Evolutionary conservation across 1,140 invertebrate genomes (phyloP).

Genomic region (Sitodiplosis mosellana): DNA sequence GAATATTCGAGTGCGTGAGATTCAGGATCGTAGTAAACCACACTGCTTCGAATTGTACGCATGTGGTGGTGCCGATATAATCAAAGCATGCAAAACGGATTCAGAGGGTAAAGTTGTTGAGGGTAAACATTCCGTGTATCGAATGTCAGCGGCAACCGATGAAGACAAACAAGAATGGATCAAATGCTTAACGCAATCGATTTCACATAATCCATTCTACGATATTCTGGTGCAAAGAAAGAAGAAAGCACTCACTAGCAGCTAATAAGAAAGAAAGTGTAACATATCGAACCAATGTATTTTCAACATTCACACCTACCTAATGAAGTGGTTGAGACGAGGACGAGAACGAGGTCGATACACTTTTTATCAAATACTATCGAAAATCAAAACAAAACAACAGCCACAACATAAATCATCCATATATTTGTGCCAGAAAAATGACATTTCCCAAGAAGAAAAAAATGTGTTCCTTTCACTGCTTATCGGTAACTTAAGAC

Average conservation of each 20-base stretch:
- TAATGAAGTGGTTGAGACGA: too few relatives aligned
- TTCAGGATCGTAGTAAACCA: constrained; percentile 75
- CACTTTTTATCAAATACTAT: too few relatives aligned
- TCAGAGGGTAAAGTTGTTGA: constrained; percentile 80
- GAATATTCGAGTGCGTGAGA: constrained; percentile 68
- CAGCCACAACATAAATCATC: too few relatives aligned
- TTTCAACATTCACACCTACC: too few relatives aligned
- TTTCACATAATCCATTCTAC: constrained; percentile 96
- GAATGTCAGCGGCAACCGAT: constrained; percentile 84
- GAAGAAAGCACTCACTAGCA: constrained; percentile 63
- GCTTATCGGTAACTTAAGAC: too few relatives aligned
- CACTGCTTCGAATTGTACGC: constrained; percentile 94
- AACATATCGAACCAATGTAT: too few relatives aligned
- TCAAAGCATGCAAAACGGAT: constrained; percentile 97
- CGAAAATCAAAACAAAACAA: too few relatives aligned
- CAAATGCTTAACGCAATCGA: constrained; percentile 80
- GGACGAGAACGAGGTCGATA: too few relatives aligned
- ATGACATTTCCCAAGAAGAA: too few relatives aligned
- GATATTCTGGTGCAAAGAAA: constrained; percentile 89
- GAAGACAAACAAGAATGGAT: constrained; percentile 98
- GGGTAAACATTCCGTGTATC: constrained; percentile 71
- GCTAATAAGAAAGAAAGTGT: constrained; percentile 10
- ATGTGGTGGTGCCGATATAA: constrained; percentile 67
- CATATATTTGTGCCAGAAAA: too few relatives aligned
- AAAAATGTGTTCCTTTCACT: too few relatives aligned